Evolutionary conservation across 2,888 invertebrate species (phyloP), one percentile per base, ranked within the genome.

Genomic region (Trissolcus japonicus): DNA sequence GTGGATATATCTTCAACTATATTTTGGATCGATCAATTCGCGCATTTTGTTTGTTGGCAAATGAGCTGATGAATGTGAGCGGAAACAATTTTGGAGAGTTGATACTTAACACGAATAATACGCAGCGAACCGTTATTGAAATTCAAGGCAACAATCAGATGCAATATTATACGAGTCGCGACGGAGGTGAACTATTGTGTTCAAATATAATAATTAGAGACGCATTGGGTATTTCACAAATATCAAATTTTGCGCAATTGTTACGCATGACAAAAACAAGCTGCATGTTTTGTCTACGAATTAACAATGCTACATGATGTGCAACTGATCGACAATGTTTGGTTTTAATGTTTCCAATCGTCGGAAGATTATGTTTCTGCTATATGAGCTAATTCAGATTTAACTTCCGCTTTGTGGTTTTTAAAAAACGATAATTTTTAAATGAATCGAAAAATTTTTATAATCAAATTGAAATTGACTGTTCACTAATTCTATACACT

Each of bases 71-170:
- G 59, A 60, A 60, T 55, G 72, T 50, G 72, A 60, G 60, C 61
- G 56, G 54, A 61, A 66, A 55, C 66, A 55, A 46, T 16, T 67
- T 35, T 25, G 25, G 25, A 55, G 35, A 46, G 62, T 62, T 54
- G 74, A 62, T 67, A 74, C 61, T 74, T 74, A 67, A 67, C 61
- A 55, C 35, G 73, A 62, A 67, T 67, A 53, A 74, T 35, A 35
- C 54, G 43, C 56, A 67, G 35, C 57, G 14, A 57, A 62, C 74
- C 67, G 21, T 67, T 56, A 67, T 74, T 53, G 35, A 74, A 74
- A 67, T 74, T 67, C n/a, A 62, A 66, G 67, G 67, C 67, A 67
- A 62, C 67, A 74, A 67, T 57, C 67, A 67, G 62, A 74, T 53
- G 57, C 56, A 57, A 62, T 63, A 63, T 68, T 67, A 72, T 66